A percentile compares a stretch with the other conserved stretches of the same genome.
Evolutionary conservation across 2,797 vertebrate species (phyloP).

Genomic region (Tarsius wallacei): DNA sequence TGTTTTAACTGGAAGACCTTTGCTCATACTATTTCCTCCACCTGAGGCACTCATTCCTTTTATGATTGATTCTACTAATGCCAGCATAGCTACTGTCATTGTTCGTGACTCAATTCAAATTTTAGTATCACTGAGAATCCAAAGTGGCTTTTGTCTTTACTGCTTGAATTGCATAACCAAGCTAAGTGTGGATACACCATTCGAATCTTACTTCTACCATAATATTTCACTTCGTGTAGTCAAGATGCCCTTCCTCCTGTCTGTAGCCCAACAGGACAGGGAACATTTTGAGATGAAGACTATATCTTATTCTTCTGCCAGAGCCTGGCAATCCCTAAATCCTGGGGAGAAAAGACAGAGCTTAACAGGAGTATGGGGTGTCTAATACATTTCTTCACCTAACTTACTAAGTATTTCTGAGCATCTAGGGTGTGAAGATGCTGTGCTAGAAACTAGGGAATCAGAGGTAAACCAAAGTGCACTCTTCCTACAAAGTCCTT

Average conservation of each 20-base stretch:
- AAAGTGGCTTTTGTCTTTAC: neutral
- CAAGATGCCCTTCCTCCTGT: neutral
- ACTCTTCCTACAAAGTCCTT: too few relatives aligned
- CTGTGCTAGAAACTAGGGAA: too few relatives aligned
- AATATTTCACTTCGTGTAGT: rapidly evolving
- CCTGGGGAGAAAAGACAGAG: too few relatives aligned
- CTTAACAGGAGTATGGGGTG: too few relatives aligned
- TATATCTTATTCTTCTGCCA: neutral
- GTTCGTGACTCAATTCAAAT: neutral
- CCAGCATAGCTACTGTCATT: neutral
- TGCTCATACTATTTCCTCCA: neutral
- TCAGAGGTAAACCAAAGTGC: too few relatives aligned
- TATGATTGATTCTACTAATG: neutral
- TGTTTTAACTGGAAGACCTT: neutral
- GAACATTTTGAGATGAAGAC: neutral
- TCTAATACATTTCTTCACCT: too few relatives aligned
- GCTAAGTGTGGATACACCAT: rapidly evolving
- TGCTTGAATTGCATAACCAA: rapidly evolving
- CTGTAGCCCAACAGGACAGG: neutral
- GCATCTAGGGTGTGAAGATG: too few relatives aligned
- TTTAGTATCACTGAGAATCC: neutral
- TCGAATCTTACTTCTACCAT: neutral
- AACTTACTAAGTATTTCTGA: too few relatives aligned
- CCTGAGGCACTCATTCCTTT: neutral
- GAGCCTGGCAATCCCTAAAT: neutral